Evolutionary conservation across 2,113 vertebrate genomes (phyloP).

Genomic region (Plestiodon gilberti): DNA sequence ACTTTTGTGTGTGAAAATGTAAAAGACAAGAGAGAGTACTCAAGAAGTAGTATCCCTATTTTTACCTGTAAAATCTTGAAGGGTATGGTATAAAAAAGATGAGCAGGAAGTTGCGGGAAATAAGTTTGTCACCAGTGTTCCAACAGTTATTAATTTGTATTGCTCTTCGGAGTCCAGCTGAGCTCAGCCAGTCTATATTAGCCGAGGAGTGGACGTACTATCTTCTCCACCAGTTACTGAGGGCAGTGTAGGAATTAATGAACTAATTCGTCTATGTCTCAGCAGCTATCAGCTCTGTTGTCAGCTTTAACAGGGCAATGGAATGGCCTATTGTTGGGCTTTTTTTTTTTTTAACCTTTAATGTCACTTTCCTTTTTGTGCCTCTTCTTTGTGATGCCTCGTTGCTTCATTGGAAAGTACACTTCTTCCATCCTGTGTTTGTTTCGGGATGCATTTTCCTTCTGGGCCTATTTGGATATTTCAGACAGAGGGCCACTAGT

Average conservation of each 20-base stretch:
- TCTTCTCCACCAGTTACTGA: not conserved
- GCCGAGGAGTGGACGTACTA: not conserved
- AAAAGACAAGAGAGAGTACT: not conserved
- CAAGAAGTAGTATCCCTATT: not conserved
- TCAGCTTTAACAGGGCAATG: not conserved
- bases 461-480: not conserved
- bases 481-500: not conserved
- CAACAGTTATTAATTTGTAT: conserved; percentile 21
- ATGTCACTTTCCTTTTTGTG: conserved; percentile 1
- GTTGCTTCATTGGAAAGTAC: not conserved
- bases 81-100: not conserved
- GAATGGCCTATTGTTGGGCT: not conserved
- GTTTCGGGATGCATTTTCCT: not conserved
- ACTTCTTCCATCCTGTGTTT: not conserved
- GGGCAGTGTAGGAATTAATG: conserved; percentile 18
- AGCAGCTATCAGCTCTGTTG: not conserved
- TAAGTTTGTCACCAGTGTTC: not conserved
- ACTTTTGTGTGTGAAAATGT: not conserved
- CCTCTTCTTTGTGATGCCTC: not conserved
- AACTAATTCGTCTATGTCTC: conserved; percentile 32
- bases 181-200: not conserved
- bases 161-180: not conserved
- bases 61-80: not conserved
- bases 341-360: not conserved
- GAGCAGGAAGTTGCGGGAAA: not conserved